Percentiles rank a stretch among this genome's conserved stretches.
These are phyloP conservation scores for Macheiramphus alcinus DNA, from an alignment of 2,113 vertebrate species.

Conservation along the genomic window DNA sequence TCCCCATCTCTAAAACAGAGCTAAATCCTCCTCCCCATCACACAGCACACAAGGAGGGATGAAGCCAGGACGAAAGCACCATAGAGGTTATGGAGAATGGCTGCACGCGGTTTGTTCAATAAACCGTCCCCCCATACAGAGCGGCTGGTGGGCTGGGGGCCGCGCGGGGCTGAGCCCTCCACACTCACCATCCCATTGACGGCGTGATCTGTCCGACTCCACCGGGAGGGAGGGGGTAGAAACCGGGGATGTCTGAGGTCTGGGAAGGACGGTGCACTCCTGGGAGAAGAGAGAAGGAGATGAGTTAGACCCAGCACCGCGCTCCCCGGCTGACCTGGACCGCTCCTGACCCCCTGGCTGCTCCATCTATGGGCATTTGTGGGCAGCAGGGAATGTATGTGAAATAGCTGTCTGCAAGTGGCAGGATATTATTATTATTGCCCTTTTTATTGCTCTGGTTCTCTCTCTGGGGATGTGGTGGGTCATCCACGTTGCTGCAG, in stretches of 20 bases:
- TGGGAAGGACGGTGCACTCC: slow-evolving; percentile 90
- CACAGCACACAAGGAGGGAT: neutral
- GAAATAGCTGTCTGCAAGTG: neutral
- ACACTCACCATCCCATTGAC: slow-evolving; percentile 96
- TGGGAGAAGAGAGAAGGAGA: slow-evolving; percentile 51
- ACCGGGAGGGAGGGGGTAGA: slow-evolving; percentile 90
- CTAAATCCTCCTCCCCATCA: neutral
- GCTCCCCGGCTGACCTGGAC: fast-evolving
- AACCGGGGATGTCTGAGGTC: slow-evolving; percentile 90
- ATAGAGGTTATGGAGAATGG: fast-evolving
- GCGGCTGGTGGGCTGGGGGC: fast-evolving
- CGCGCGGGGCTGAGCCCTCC: fast-evolving
- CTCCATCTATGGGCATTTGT: neutral
- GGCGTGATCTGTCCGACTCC: slow-evolving; percentile 92
- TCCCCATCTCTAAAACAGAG: neutral
- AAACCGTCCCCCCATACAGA: fast-evolving
- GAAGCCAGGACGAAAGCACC: neutral
- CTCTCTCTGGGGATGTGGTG: neutral
- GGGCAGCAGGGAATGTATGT: neutral
- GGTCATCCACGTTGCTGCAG: neutral
- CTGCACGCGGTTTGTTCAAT: neutral
- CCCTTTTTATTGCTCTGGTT: neutral
- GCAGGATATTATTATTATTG: neutral
- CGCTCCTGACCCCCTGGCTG: fast-evolving
- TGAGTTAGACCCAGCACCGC: neutral